phyloP scores from a whole-genome alignment of 2,113 vertebrate species.

The Hiodon tergisus region DNA sequence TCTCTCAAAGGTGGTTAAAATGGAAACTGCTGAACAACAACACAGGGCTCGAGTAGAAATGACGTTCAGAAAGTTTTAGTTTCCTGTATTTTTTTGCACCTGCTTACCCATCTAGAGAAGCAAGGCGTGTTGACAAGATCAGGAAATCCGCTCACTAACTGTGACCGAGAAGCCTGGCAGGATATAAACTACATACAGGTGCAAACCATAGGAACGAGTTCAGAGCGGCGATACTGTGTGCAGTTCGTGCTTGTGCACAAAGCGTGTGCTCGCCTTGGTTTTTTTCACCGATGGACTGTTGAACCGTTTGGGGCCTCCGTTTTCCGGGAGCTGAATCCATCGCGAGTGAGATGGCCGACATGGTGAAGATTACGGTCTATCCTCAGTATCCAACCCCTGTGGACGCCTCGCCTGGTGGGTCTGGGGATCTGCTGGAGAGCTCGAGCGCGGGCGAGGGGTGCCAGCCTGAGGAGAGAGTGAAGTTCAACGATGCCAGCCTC shows the following conservation, averaged over 20 bases:
- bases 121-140: background rate
- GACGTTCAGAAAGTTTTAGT: too few species aligned
- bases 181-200: background rate
- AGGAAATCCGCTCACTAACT: background rate
- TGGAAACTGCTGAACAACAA: too few species aligned
- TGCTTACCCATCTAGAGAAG: background rate
- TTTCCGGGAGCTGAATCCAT: background rate
- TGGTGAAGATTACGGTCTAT: constrained; percentile 70
- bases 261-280: background rate
- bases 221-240: background rate
- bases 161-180: background rate
- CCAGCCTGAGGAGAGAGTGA: constrained; percentile 49
- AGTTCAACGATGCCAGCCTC: constrained; percentile 76
- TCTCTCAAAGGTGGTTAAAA: too few species aligned
- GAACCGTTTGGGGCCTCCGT: constrained; percentile 14
- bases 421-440: constrained; percentile 53
- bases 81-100: background rate
- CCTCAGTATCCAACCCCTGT: constrained; percentile 43
- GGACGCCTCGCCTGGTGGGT: constrained; percentile 47
- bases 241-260: background rate
- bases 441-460: constrained; percentile 58
- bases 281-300: background rate
- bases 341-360: constrained; percentile 67
- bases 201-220: too few species aligned
- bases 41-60: too few species aligned